Base-by-base conservation (phyloP, 2,888 invertebrate genomes). In the Hololepta plana region DNA sequence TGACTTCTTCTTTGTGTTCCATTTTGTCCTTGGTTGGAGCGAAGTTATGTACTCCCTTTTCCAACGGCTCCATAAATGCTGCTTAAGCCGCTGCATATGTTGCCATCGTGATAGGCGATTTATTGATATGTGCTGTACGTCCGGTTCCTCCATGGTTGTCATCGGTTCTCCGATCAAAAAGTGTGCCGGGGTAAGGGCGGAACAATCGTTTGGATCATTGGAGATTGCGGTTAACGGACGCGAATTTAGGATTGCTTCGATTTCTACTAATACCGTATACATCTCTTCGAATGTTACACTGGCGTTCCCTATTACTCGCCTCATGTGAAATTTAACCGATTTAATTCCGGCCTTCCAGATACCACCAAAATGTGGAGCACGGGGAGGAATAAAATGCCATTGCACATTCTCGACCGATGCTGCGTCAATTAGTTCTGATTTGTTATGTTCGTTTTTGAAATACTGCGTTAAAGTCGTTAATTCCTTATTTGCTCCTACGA, bases 381-480 rank as follows among this genome's bases (percentile, higher is more conserved):
- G 15, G 4, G 47, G 39, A 3, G 46, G 45, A 26, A 36, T 45
- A 26, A 45, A 50, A 20, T 38, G 29, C 44, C 44, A 46, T 13
- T 32, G 13, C 7, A 33, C 12, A 8, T n/a, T 2, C 4, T 24
- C 16, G 3, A 10, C 7, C 7, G 15, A 2, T 9, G 12, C 7
- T 10, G 8, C 11, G 4, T 5, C 12, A 5, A n/a, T n/a, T 28
- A 19, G 15, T 17, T 28, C 15, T 16, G 9, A 2, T 7, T 9
- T 3, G 8, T 20, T 8, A 20, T 4, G 7, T 8, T 26, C 11
- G 12, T 26, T 11, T 20, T 6, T 26, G 20, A 19, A 9, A 26
- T 7, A 4, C 9, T 5, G 10, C 19, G 10, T 20, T 7, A 26
- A 26, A n/a, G 12, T 7, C 4, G 4, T 8, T 7, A 26, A 12